phyloP scores from a whole-genome alignment of 2,113 vertebrate species.

The Formicarius rufipectus region DNA sequence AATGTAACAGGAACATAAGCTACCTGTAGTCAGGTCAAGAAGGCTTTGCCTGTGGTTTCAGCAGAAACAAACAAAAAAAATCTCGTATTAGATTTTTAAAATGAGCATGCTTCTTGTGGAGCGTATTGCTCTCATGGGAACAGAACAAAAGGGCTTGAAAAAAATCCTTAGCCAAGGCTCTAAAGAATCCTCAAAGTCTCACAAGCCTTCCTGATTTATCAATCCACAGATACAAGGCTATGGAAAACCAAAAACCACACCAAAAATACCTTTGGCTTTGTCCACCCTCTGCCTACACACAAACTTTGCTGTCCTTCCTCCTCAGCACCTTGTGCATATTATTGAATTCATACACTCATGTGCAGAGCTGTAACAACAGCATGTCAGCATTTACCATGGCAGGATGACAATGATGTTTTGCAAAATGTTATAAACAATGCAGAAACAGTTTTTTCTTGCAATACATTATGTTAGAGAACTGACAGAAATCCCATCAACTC shows the following conservation, averaged over 20 bases:
- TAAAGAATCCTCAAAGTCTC: background rate
- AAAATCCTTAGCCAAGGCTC: background rate
- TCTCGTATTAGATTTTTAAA: background rate
- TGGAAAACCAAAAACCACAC: background rate
- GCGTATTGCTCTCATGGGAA: background rate
- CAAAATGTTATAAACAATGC: background rate
- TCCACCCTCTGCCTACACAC: background rate
- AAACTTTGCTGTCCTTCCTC: background rate
- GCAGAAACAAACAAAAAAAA: background rate
- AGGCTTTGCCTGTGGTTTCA: background rate
- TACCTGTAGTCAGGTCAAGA: background rate
- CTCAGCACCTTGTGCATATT: rapidly evolving
- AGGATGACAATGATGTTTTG: background rate
- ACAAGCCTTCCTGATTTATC: background rate
- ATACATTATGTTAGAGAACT: background rate
- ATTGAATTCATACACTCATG: rapidly evolving
- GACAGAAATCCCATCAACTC: background rate
- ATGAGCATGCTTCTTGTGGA: background rate
- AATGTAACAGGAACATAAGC: background rate
- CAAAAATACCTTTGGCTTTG: background rate
- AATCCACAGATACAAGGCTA: background rate
- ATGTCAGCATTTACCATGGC: background rate
- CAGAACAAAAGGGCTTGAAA: background rate
- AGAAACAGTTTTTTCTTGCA: background rate
- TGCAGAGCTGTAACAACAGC: rapidly evolving